Base-by-base conservation (phyloP, 2,888 invertebrate genomes). In the Cephus pulcher region DNA sequence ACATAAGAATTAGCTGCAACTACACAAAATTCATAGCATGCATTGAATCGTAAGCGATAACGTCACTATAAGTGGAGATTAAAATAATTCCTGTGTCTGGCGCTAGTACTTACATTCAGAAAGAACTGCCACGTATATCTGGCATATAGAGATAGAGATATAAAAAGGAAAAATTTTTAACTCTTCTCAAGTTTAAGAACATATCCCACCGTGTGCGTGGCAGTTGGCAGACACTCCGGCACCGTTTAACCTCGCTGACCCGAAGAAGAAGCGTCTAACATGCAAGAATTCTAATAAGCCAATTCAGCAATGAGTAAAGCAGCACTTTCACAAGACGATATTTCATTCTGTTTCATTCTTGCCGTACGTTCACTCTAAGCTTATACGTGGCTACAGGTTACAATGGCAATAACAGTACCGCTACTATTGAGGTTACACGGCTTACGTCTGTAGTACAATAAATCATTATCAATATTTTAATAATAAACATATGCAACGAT, bases 61-160 rank as follows among this genome's bases (percentile, higher is more conserved):
- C 23, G 40, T 23, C 2, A 23, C 1, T 23, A 0, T 40, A 40
- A 4, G 40, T 23, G 23, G 23, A 23, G 40, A 40, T 40, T 15
- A 40, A 40, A 40, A 78, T 82, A 77, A 80, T 76, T 85, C 77
- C 80, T 77, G 79, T 80, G 15, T 12, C 11, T 35, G 4, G 11
- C 40, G n/a, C 69, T 40, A 35, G n/a, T 73, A 69, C 34, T 73
- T 34, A 32, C 80, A 75, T 56, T 1, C 1, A 56, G 56, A 56
- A 56, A 56, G 2, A 56, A 23, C 2, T 56, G 56, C 23, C 56
- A 56, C 56, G 23, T 56, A 56, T 23, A 2, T 56, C 6, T 23
- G 23, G 23, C 12, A 15, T 4, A 23, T 56, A 23, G 0, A 40
- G 40, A 40, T 6, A 6, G 6, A 56, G 56, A 23, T 56, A 56